These are phyloP conservation scores for Hassar affinis DNA, from an alignment of 2,113 vertebrate species.

Conservation along the genomic window DNA sequence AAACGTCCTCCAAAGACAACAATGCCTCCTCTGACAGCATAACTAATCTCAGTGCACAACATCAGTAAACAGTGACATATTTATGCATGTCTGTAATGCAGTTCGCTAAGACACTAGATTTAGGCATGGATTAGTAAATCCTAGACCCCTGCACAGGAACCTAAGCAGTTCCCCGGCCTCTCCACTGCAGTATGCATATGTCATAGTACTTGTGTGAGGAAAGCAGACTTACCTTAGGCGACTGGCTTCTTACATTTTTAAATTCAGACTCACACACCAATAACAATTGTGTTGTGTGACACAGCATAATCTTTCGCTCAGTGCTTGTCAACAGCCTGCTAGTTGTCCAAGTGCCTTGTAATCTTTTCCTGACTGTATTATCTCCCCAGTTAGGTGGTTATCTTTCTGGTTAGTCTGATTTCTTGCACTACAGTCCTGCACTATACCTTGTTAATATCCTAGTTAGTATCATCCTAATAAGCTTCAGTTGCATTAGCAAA, in stretches of 20 bases:
- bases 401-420: too few species aligned
- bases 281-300: too few species aligned
- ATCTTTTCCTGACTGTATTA: too few species aligned
- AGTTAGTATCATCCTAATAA: too few species aligned
- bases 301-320: too few species aligned
- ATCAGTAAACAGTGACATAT: conserved; percentile 4
- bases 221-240: neutral
- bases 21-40: neutral
- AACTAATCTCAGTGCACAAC: neutral
- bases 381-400: too few species aligned
- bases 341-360: too few species aligned
- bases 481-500: too few species aligned
- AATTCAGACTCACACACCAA: too few species aligned
- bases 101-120: neutral
- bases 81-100: neutral
- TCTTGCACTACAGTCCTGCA: neutral
- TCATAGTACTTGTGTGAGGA: neutral
- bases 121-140: neutral
- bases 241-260: too few species aligned
- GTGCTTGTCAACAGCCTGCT: too few species aligned
- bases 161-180: neutral
- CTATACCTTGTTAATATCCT: neutral
- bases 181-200: neutral
- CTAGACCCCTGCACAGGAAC: neutral
- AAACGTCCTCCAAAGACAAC: neutral